These are phyloP conservation scores for Montipora efflorescens DNA, from an alignment of 64 coral and sea anemone genomes.

Conservation along the genomic window DNA sequence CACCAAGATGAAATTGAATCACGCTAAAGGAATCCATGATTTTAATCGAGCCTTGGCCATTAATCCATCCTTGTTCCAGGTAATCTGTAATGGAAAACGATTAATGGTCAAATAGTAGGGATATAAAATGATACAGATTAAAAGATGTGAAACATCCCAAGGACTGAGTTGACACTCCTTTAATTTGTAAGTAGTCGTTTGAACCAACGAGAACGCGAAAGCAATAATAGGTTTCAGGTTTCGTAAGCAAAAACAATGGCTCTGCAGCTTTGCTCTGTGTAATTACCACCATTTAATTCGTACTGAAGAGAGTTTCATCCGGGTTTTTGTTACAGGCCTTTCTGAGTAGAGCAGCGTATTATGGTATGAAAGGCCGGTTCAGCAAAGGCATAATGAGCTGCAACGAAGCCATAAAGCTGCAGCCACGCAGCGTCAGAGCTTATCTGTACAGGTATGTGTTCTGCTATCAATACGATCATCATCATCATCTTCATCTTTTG, in stretches of 20 bases:
- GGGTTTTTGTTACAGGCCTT: conserved; percentile 74
- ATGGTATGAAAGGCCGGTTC: conserved; percentile 92
- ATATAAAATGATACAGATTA: no score
- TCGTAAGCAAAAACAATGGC: no score
- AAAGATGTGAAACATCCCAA: no score
- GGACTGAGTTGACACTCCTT: no score
- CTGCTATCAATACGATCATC: not conserved
- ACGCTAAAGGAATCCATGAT: conserved; percentile 95
- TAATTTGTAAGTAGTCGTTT: no score
- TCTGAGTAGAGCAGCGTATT: conserved; percentile 93
- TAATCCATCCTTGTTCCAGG: conserved; percentile 94
- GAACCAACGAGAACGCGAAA: no score
- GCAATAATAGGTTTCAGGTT: no score
- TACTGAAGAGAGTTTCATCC: not conserved
- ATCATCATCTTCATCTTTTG: not conserved
- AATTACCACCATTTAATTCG: not conserved
- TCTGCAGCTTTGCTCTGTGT: not conserved
- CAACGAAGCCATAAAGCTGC: conserved; percentile 95
- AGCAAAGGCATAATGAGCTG: conserved; percentile 99
- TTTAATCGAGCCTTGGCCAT: conserved; percentile 99
- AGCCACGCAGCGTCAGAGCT: conserved; percentile 90
- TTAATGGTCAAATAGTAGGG: no score
- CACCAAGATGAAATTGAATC: conserved; percentile 93
- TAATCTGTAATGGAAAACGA: not conserved
- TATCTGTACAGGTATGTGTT: conserved; percentile 89